Evolutionary conservation across 2,888 invertebrate species (phyloP), one percentile per base, ranked within the genome.

Genomic region (Agonopterix alstromeriana): DNA sequence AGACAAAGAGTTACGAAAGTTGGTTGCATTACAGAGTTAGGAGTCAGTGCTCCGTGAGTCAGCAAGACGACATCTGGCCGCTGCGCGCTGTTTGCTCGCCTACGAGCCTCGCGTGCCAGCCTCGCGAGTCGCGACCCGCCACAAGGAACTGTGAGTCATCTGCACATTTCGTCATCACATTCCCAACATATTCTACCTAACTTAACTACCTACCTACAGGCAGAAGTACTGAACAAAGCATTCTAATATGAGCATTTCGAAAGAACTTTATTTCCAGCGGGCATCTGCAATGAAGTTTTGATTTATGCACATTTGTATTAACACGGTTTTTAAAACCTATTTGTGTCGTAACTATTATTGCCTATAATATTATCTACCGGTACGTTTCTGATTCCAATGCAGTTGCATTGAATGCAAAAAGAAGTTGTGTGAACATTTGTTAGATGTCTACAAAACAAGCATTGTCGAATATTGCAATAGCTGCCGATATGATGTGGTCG

Each of bases 141-240:
- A 64, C 70, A 71, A 71, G 70, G 67, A 66, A 61, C 60, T 65
- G 61, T 86, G 84, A 84, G 60, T 85, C 85, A 84, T 78, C 64
- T 61, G 55, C 49, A 55, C 49, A 63, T 81, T 82, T 78, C 79
- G 68, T 73, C 76, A 83, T 63, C 54, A 57, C 70, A 70, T 75
- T 77, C 71, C 67, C 53, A 56, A 55, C 56, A 56, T 54, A 67
- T 64, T 67, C 63, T 67, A 65, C 53, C 47, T 48, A 47, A 48
- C 55, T 51, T 67, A 65, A 54, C 47, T 49, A 47, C 48, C 55
- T 51, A 51, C 54, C 48, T 53, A 57, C 48, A 42, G 27, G 27
- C 27, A 27, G 27, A 27, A 27, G 27, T 27, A 27, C 27, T 5
- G 43, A 47, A 44, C 36, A 50, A 46, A 12, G 14, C 46, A 46